Evolutionary conservation across 1,140 invertebrate species (phyloP), one percentile per base, ranked within the genome.

Genomic region (Drosophila varians): DNA sequence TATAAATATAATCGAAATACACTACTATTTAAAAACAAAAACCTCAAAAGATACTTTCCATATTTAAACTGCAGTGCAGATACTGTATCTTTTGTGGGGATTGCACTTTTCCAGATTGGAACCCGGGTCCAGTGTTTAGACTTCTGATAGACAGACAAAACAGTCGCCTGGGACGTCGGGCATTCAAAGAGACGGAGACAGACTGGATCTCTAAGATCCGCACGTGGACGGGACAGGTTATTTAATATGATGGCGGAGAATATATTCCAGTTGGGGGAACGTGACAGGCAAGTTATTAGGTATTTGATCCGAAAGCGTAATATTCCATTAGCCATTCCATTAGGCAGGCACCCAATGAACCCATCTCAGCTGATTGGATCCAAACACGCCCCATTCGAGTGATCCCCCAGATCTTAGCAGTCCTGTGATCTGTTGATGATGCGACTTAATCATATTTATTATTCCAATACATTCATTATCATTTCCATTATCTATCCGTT

Each of bases 71-170:
- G 6, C 42, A 47, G 56, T 66, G 62, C 36, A 34, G 62, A 53
- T 66, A 66, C 19, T 16, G n/a, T 66, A 66, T 66, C 61, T 66
- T 66, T 66, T 66, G 60, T 66, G 21, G 21, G n/a, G 14, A 43
- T 12, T 65, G 62, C 62, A 66, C 19, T 26, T 66, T 66, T 66
- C 25, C 4, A 42, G 38, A 66, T 25, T 26, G 43, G 43, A 53
- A n/a, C n/a, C 25, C 25, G n/a, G 4, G 16, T 51, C 26, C 26
- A 53, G 25, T 66, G 38, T 66, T 66, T 53, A 66, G 46, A 66
- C 60, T 66, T 26, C 21, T 42, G 45, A 43, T 26, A 64, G 61
- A 48, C 36, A 49, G 54, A 38, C 61, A 40, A 28, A 64, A 21
- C n/a, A 42, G 45, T 52, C 60, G 62, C 34, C 62, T 52, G 60